phyloP scores from a whole-genome alignment of 2,888 invertebrate species.

The Saturnia pavonia region DNA sequence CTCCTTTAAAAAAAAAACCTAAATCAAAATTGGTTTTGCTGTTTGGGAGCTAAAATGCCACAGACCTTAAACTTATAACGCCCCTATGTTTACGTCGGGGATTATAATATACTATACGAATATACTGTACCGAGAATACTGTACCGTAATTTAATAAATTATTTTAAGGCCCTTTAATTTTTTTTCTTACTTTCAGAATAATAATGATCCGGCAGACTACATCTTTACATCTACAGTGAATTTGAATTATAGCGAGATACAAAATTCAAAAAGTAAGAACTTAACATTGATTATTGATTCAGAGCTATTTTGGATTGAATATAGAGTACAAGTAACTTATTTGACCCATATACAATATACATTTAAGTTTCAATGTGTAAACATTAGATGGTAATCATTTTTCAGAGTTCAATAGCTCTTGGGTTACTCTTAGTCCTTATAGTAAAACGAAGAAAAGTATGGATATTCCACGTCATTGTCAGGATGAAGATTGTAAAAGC shows the following conservation, averaged over 20 bases:
- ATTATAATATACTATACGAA: not conserved
- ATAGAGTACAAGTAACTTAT: not conserved
- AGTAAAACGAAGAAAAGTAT: constrained; percentile 32
- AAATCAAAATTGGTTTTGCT: no score
- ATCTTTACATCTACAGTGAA: constrained; percentile 39
- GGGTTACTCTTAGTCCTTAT: constrained; percentile 42
- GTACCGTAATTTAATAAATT: not conserved
- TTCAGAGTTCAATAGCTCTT: constrained; percentile 45
- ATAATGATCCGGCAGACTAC: constrained; percentile 37
- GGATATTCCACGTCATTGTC: constrained; percentile 41
- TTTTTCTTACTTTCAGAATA: constrained; percentile 34
- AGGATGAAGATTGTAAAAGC: constrained; percentile 45
- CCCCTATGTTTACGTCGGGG: no score
- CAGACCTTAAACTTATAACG: no score
- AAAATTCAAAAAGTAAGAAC: constrained; percentile 22
- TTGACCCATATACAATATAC: not conserved
- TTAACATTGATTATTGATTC: not conserved
- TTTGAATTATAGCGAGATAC: constrained; percentile 24
- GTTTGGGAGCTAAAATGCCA: no score
- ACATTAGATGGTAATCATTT: not conserved
- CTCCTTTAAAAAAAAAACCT: no score
- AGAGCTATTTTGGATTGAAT: not conserved
- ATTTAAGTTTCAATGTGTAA: not conserved
- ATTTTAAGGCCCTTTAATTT: not conserved
- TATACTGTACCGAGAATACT: not conserved